Evolutionary conservation across 2,113 vertebrate species (phyloP).

Genomic region (Clarias batrachus): DNA sequence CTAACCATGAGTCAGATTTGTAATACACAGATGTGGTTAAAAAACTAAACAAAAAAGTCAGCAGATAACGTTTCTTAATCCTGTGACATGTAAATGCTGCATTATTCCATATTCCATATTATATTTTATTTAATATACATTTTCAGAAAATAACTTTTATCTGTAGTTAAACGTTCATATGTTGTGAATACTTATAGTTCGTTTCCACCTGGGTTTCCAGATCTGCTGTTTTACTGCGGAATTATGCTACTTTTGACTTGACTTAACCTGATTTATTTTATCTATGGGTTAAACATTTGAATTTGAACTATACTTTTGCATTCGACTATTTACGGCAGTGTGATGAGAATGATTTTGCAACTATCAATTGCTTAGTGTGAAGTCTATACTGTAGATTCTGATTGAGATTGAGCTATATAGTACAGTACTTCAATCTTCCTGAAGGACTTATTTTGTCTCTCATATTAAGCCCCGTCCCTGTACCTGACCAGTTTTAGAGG

Average conservation of each 20-base stretch:
- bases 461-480: no score
- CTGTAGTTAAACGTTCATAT: not conserved
- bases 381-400: not conserved
- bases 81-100: not conserved
- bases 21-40: not conserved
- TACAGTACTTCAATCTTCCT: no score
- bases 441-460: no score
- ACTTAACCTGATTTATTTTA: not conserved
- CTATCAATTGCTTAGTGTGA: not conserved
- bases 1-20: not conserved
- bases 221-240: not conserved
- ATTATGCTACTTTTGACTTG: not conserved
- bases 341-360: not conserved
- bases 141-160: not conserved
- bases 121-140: not conserved
- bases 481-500: no score
- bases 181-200: not conserved
- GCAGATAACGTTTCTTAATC: not conserved
- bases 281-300: not conserved
- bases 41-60: not conserved
- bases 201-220: not conserved
- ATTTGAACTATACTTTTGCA: not conserved
- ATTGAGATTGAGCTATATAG: not conserved
- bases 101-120: not conserved
- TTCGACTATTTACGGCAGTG: not conserved